These are phyloP conservation scores for Pentalonia nigronervosa DNA, from an alignment of 1,140 invertebrate genomes.

Conservation along the genomic window DNA sequence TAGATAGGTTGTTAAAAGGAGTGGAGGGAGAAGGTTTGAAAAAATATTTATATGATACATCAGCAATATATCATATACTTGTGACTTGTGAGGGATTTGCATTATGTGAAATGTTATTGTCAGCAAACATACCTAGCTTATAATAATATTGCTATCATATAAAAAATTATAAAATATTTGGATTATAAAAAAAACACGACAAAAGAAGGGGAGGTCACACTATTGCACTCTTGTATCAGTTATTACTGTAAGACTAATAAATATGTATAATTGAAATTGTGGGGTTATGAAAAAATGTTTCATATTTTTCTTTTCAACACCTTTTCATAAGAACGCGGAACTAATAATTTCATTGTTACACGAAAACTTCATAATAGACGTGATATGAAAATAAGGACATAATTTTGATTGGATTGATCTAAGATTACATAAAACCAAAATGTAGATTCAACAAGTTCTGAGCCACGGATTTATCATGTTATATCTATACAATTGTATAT, in stretches of 20 bases:
- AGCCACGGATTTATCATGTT: background rate
- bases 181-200: background rate
- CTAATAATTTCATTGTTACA: too few relatives aligned
- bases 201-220: too few relatives aligned
- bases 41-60: background rate
- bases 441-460: background rate
- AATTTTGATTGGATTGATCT: background rate
- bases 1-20: too few relatives aligned
- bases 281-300: too few relatives aligned
- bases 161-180: background rate
- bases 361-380: too few relatives aligned
- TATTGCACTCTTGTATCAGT: background rate
- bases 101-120: background rate
- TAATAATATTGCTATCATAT: background rate
- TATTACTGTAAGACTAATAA: background rate
- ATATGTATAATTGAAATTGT: background rate
- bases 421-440: background rate
- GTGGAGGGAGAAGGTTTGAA: too few relatives aligned
- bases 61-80: background rate
- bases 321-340: too few relatives aligned
- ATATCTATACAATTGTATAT: background rate
- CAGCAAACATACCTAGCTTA: background rate
- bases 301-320: too few relatives aligned
- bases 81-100: background rate
- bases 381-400: background rate